phyloP scores from a whole-genome alignment of 2,888 invertebrate genomes.

The Osedax fenrisi region DNA sequence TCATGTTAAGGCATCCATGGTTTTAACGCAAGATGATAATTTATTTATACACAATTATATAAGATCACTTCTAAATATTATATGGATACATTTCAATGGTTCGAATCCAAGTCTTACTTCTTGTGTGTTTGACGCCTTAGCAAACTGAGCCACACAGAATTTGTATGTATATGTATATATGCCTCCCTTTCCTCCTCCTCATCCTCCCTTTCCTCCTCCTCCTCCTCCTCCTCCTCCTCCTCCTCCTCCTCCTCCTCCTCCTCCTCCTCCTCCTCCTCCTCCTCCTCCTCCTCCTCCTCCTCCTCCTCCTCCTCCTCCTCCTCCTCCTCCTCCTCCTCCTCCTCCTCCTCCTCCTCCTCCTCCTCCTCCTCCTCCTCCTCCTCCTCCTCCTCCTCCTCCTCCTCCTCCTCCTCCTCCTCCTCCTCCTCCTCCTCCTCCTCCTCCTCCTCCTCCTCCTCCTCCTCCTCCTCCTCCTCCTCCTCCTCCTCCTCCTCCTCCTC shows the following conservation, averaged over 20 bases:
- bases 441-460: not conserved
- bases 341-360: not conserved
- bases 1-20: too few species aligned
- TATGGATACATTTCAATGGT: too few species aligned
- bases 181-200: slow-evolving; percentile 14
- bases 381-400: not conserved
- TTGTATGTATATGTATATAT: too few species aligned
- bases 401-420: not conserved
- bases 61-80: too few species aligned
- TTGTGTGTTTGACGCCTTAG: too few species aligned
- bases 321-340: not conserved
- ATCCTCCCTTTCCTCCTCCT: too few species aligned
- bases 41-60: too few species aligned
- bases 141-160: too few species aligned
- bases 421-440: slow-evolving; percentile 11
- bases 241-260: not conserved
- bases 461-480: not conserved
- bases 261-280: slow-evolving; percentile 26
- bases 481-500: slow-evolving; percentile 18
- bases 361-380: not conserved
- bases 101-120: too few species aligned
- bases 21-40: too few species aligned
- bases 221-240: slow-evolving; percentile 9
- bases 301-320: slow-evolving; percentile 14
- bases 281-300: slow-evolving; percentile 14